Evolutionary conservation across 2,797 vertebrate genomes (phyloP).

Genomic region (Calcarius lapponicus): DNA sequence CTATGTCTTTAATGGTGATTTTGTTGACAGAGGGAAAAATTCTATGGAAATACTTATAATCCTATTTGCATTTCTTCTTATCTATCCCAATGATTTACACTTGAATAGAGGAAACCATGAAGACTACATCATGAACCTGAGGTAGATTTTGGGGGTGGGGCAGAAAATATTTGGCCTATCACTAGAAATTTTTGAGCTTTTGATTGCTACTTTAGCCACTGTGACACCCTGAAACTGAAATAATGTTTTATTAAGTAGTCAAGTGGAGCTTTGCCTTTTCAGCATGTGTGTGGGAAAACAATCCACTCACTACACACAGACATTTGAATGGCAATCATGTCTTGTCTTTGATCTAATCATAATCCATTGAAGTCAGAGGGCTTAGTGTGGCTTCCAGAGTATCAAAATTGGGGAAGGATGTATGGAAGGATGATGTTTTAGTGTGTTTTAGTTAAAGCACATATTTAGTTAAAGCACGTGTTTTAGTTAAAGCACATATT

Average conservation of each 20-base stretch:
- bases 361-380: background rate
- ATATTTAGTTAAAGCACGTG: background rate
- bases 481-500: background rate
- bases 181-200: background rate
- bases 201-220: background rate
- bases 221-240: slow-evolving; percentile 5
- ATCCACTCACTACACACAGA: background rate
- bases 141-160: slow-evolving; percentile 68
- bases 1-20: slow-evolving; percentile 96
- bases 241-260: background rate
- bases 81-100: slow-evolving; percentile 91
- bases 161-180: background rate
- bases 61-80: slow-evolving; percentile 89
- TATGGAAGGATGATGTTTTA: background rate
- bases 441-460: background rate
- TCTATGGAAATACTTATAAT: slow-evolving; percentile 91
- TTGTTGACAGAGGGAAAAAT: slow-evolving; percentile 94
- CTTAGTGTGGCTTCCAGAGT: background rate
- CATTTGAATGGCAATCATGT: background rate
- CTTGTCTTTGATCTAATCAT: background rate
- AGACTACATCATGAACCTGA: slow-evolving; percentile 95
- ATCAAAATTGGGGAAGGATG: background rate
- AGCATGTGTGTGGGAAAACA: background rate
- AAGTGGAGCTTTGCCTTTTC: background rate
- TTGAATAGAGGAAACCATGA: slow-evolving; percentile 98